phyloP scores from a whole-genome alignment of 2,888 invertebrate species.

The Atrina japonica region DNA sequence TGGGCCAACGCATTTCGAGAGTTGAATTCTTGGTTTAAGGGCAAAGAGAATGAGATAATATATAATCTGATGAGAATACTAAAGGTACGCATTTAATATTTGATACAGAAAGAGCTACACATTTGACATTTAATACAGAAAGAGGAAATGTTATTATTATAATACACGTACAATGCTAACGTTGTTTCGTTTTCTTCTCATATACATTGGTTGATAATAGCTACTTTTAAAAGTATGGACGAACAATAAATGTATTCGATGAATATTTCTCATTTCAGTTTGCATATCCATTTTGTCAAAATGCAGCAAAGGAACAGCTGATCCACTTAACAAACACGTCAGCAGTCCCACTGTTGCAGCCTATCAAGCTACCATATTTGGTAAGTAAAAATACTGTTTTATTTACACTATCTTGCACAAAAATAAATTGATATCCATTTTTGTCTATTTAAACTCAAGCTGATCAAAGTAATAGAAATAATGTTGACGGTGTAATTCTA shows the following conservation, averaged over 20 bases:
- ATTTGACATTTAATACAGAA: too few relatives aligned
- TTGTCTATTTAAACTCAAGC: too few relatives aligned
- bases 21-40: constrained; percentile 16
- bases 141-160: too few relatives aligned
- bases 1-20: constrained; percentile 7
- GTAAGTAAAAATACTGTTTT: constrained; percentile 3
- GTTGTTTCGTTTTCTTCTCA: too few relatives aligned
- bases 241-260: too few relatives aligned
- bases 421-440: too few relatives aligned
- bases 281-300: constrained; percentile 13
- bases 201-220: too few relatives aligned
- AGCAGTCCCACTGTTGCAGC: constrained; percentile 19
- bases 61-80: constrained; percentile 21
- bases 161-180: too few relatives aligned
- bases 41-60: constrained; percentile 21
- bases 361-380: constrained; percentile 24
- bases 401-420: not conserved
- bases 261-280: constrained; percentile 14
- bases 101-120: not conserved
- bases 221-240: too few relatives aligned
- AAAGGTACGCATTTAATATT: not conserved
- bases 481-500: too few relatives aligned
- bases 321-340: constrained; percentile 10
- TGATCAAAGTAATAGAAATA: too few relatives aligned
- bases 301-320: constrained; percentile 13